Base-by-base conservation (phyloP, 2,888 invertebrate species). In the Pyrgus malvae region DNA sequence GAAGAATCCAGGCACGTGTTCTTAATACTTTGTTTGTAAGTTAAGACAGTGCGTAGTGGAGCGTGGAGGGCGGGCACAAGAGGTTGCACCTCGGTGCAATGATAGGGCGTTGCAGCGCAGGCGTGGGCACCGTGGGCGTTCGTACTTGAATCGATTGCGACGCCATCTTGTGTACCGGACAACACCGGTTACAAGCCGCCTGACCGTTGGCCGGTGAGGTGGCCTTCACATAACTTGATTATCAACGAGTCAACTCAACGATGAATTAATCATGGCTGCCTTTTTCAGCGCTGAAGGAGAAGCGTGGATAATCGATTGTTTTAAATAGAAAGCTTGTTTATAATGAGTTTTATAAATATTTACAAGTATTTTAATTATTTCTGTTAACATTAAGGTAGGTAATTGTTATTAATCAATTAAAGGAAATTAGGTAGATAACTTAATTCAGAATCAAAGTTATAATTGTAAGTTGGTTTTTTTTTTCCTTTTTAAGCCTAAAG, bases 91-190 rank as follows among this genome's bases (percentile, higher is more conserved):
- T 55, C 55, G 55, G 42, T 63, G 66, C 62, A 63, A 48, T 46
- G 46, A 78, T 78, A 80, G 74, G 88, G 88, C 82, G 84, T 74
- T 74, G 81, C 82, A 80, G 83, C 81, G 87, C 84, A 83, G 78
- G 85, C 86, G 88, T 86, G 83, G 80, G 79, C 70, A 69, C 68
- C 75, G 76, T 68, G 85, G 86, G 88, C 83, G 88, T 84, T 70
- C 76, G 63, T 63, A 79, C 72, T 72, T 74, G 75, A 78, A 85
- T 87, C 83, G 87, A 86, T 85, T 68, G 76, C 74, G 85, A 73
- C 87, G 89, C 89, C 89, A 89, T 89, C 82, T 88, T 88, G 84
- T 71, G 70, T 60, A 70, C 70, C 68, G 75, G 76, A 75, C 76
- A 75, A 67, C 77, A 76, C 72, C 72, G 75, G 70, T 72, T 69